phyloP scores from a whole-genome alignment of 2,113 vertebrate species.

The Ammospiza caudacuta region DNA sequence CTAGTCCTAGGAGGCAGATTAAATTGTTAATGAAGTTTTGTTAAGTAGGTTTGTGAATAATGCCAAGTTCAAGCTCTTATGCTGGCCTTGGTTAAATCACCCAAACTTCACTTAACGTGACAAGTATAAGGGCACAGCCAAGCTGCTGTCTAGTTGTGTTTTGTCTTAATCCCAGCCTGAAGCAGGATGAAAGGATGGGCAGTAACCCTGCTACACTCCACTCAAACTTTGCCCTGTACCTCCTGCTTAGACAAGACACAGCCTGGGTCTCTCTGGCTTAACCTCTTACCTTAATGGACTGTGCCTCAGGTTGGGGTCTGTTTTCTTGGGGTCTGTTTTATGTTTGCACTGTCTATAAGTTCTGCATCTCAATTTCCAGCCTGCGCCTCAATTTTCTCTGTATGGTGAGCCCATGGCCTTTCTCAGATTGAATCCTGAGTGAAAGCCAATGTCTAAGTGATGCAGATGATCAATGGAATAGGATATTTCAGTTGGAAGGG shows the following conservation, averaged over 20 bases:
- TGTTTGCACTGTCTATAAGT: background rate
- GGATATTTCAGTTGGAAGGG: background rate
- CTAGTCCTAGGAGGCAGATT: background rate
- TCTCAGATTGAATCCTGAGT: background rate
- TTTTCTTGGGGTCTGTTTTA: background rate
- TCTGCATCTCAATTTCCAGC: background rate
- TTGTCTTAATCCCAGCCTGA: background rate
- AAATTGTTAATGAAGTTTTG: background rate
- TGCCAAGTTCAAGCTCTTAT: background rate
- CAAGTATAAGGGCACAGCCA: background rate
- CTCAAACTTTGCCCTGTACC: rapidly evolving
- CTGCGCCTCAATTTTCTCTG: background rate
- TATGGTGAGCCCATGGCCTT: background rate
- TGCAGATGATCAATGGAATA: background rate
- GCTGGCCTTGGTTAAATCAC: background rate
- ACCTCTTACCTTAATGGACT: background rate
- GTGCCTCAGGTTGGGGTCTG: background rate
- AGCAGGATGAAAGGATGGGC: background rate
- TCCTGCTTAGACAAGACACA: background rate
- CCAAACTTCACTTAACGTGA: background rate
- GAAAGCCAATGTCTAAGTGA: background rate
- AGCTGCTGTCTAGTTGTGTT: background rate
- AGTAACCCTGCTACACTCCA: background rate
- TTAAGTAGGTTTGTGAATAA: background rate
- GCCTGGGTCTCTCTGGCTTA: background rate